Percentiles rank a stretch among this genome's conserved stretches.
Evolutionary conservation across 2,113 vertebrate genomes (phyloP).

Genomic region (Hydrolagus affinis): DNA sequence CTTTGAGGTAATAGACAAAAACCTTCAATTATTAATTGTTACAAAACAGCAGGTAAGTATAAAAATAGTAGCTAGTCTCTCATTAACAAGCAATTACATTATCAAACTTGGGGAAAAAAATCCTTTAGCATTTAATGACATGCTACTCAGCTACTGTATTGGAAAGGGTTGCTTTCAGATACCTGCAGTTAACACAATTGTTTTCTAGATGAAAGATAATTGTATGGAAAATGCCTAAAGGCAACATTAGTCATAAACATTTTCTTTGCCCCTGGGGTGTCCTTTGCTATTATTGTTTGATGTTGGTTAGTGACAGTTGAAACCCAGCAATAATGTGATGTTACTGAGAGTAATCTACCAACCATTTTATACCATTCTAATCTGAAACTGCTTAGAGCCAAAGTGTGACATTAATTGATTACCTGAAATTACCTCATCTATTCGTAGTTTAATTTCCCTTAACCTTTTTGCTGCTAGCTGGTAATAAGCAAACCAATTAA

Average conservation of each 20-base stretch:
- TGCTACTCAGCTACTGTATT: neutral
- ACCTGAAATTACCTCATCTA: neutral
- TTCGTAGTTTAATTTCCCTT: neutral
- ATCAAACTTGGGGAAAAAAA: conserved; percentile 33
- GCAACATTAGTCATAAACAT: neutral
- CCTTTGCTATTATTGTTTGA: neutral
- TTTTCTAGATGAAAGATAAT: neutral
- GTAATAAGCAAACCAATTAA: neutral
- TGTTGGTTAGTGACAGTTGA: neutral
- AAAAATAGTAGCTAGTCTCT: conserved; percentile 14
- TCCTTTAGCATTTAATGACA: neutral
- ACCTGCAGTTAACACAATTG: conserved; percentile 4
- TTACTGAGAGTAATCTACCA: neutral
- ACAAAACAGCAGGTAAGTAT: conserved; percentile 15
- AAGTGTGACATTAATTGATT: neutral
- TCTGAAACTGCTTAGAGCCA: neutral
- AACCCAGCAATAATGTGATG: neutral
- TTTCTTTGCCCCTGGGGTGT: neutral
- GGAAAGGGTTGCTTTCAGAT: conserved; percentile 9
- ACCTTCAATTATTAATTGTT: conserved; percentile 6
- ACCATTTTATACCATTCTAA: neutral
- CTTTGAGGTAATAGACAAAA: neutral
- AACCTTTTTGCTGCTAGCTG: neutral
- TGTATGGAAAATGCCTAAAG: neutral
- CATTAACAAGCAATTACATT: conserved; percentile 7